These are phyloP conservation scores for Triplophysa rosa DNA, from an alignment of 2,113 vertebrate genomes.

Conservation along the genomic window DNA sequence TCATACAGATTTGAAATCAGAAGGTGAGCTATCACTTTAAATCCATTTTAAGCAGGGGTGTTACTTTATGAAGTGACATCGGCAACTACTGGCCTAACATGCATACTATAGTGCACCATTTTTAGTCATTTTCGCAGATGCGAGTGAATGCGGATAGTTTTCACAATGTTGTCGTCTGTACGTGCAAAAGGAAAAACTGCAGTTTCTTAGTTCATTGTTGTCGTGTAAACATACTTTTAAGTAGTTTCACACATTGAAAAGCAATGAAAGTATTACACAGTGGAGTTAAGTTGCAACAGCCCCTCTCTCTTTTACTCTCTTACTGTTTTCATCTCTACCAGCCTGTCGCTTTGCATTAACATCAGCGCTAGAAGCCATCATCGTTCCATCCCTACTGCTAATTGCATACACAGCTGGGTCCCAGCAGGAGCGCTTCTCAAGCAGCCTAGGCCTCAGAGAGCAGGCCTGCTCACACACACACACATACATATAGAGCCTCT, in stretches of 20 bases:
- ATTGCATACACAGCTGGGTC: constrained; percentile 99
- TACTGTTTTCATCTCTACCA: constrained; percentile 70
- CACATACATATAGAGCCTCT: constrained; percentile 45
- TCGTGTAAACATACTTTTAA: too few species aligned
- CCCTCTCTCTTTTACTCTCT: constrained; percentile 48
- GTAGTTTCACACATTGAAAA: not conserved
- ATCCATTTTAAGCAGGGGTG: too few species aligned
- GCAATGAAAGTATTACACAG: constrained; percentile 31
- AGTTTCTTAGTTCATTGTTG: too few species aligned
- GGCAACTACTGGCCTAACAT: too few species aligned
- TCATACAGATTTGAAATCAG: too few species aligned
- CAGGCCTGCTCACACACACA: constrained; percentile 78
- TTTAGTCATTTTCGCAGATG: too few species aligned
- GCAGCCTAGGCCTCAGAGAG: constrained; percentile 86
- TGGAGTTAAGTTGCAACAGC: constrained; percentile 11
- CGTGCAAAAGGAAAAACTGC: too few species aligned
- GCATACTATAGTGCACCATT: too few species aligned
- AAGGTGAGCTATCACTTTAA: too few species aligned
- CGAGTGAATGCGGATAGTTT: too few species aligned
- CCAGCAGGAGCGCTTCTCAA: constrained; percentile 89
- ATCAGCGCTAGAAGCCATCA: constrained; percentile 96
- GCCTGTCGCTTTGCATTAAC: constrained; percentile 97
- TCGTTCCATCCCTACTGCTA: constrained; percentile 99
- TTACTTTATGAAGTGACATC: too few species aligned
- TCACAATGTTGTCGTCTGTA: too few species aligned